Evolutionary conservation across 92 coral and sea anemone species (phyloP).

Genomic region (Porites divaricata): DNA sequence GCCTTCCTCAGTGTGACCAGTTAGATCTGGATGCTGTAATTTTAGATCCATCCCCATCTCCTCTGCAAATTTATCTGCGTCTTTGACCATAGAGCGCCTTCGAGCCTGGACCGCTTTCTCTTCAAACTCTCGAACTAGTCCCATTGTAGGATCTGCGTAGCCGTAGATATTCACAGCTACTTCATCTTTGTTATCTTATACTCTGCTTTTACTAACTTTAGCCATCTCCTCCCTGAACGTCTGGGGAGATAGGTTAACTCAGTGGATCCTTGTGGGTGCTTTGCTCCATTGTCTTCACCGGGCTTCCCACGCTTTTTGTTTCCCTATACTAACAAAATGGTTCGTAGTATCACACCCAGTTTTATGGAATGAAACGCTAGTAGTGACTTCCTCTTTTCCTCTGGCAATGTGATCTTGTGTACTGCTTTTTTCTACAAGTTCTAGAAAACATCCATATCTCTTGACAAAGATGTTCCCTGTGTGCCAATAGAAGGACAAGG

Average conservation of each 20-base stretch:
- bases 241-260: slow-evolving; percentile 5
- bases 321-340: too few relatives aligned
- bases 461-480: too few relatives aligned
- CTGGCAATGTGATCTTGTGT: too few relatives aligned
- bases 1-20: background rate
- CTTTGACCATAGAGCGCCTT: background rate
- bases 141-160: background rate
- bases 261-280: background rate
- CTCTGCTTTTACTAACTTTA: slow-evolving; percentile 7
- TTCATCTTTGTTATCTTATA: slow-evolving; percentile 19
- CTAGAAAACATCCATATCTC: too few relatives aligned
- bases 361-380: too few relatives aligned
- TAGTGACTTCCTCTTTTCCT: too few relatives aligned
- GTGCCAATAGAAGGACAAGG: too few relatives aligned
- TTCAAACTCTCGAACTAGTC: slow-evolving; percentile 20
- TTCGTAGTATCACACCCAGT: too few relatives aligned
- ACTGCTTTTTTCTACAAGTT: too few relatives aligned
- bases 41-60: slow-evolving; percentile 7
- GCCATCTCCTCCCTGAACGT: slow-evolving; percentile 1
- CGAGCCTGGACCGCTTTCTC: background rate
- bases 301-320: too few relatives aligned
- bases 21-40: background rate
- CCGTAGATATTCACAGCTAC: slow-evolving; percentile 4
- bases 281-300: slow-evolving; percentile 23
- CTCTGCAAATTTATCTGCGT: background rate